These are phyloP conservation scores for Amphiprion percula DNA, from an alignment of 2,113 vertebrate genomes.

Conservation along the genomic window DNA sequence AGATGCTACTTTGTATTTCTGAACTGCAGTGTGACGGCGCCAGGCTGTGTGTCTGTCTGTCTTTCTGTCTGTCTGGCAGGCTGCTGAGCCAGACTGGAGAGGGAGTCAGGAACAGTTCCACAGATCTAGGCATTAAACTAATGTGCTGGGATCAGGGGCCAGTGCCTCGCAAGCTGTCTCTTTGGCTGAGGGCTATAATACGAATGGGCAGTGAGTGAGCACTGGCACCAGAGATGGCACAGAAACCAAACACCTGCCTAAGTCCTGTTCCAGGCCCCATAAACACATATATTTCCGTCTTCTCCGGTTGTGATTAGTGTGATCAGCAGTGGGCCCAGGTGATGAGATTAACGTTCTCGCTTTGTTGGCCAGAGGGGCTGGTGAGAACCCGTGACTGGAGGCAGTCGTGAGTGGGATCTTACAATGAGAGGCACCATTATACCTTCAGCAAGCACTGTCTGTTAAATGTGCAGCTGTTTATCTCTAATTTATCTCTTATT, in stretches of 20 bases:
- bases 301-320: slow-evolving; percentile 72
- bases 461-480: slow-evolving; percentile 54
- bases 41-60: slow-evolving; percentile 12
- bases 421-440: slow-evolving; percentile 47
- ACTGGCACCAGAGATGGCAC: slow-evolving; percentile 69
- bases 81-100: slow-evolving; percentile 57
- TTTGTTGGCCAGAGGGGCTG: slow-evolving; percentile 35
- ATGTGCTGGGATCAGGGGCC: slow-evolving; percentile 82
- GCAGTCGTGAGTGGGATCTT: slow-evolving; percentile 32
- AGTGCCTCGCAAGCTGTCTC: slow-evolving; percentile 80
- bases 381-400: slow-evolving; percentile 24
- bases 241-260: slow-evolving; percentile 80
- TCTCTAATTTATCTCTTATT: slow-evolving; percentile 26
- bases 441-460: slow-evolving; percentile 32
- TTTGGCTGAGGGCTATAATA: slow-evolving; percentile 76
- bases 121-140: slow-evolving; percentile 82
- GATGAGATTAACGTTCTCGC: slow-evolving; percentile 58
- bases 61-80: slow-evolving; percentile 49
- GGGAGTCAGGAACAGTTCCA: slow-evolving; percentile 71
- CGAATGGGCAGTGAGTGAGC: slow-evolving; percentile 64
- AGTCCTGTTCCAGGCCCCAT: slow-evolving; percentile 74
- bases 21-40: slow-evolving; percentile 38
- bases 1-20: slow-evolving; percentile 65
- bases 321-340: slow-evolving; percentile 65
- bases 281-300: slow-evolving; percentile 74